Evolutionary conservation across 2,888 invertebrate genomes (phyloP).

Genomic region (Acrobasis consociella): DNA sequence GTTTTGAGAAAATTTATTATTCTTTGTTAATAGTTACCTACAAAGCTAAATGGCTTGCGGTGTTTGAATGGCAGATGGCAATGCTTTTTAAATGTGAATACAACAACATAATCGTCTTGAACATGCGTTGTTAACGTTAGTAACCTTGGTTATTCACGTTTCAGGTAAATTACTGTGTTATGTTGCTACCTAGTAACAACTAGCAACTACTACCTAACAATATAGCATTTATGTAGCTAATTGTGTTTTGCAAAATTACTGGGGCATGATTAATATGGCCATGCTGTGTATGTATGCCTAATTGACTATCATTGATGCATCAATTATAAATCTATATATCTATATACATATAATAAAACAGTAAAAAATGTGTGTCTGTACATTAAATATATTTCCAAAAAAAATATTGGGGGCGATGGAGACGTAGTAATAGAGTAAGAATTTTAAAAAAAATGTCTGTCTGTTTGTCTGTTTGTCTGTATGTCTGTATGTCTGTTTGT

Average conservation of each 20-base stretch:
- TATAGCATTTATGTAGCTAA: background rate
- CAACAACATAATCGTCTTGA: conserved; percentile 16
- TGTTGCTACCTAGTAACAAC: background rate
- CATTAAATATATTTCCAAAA: no score
- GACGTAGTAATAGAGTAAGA: no score
- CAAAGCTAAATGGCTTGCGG: conserved; percentile 5
- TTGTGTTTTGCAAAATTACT: background rate
- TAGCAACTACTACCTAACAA: background rate
- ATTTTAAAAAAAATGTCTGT: no score
- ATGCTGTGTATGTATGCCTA: background rate
- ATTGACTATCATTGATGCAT: background rate
- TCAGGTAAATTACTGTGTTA: conserved; percentile 7
- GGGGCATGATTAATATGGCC: background rate
- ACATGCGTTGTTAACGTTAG: conserved; percentile 2
- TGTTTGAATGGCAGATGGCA: background rate
- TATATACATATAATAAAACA: no score
- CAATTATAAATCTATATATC: no score
- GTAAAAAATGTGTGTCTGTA: no score
- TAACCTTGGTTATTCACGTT: conserved; percentile 4
- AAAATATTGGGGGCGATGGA: no score
- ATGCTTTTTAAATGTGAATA: conserved; percentile 16
- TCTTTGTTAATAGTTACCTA: background rate
- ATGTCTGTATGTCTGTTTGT: no score
- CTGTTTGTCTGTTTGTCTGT: no score
- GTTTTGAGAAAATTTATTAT: background rate